phyloP scores from a whole-genome alignment of 2,888 invertebrate species.

The Diarsia rubi region DNA sequence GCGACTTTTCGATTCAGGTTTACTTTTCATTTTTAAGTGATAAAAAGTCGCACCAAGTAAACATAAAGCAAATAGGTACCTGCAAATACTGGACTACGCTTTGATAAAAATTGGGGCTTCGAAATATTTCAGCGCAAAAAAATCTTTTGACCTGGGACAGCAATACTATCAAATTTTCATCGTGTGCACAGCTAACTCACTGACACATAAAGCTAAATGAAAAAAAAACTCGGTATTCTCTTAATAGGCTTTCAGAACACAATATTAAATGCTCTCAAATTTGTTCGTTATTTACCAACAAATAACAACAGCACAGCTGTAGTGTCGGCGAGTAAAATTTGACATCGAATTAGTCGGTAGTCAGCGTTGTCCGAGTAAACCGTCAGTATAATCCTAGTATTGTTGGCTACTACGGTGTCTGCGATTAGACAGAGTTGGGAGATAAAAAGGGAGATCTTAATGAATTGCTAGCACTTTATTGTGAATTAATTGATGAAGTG shows the following conservation, averaged over 20 bases:
- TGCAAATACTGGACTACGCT: not conserved
- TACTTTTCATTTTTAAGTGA: not conserved
- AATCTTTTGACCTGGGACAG: not conserved
- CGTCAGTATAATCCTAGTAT: constrained; percentile 66
- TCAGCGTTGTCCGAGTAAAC: constrained; percentile 67
- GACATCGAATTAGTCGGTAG: constrained; percentile 77
- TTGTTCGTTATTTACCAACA: not conserved
- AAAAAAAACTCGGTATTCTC: not conserved
- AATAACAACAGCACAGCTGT: constrained; percentile 49
- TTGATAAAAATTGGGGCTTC: not conserved
- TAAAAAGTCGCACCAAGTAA: not conserved
- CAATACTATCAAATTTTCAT: not conserved
- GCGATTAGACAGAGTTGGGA: not conserved
- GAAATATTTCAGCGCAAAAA: not conserved
- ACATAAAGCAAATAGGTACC: not conserved
- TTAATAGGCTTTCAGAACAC: not conserved
- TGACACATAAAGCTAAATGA: not conserved
- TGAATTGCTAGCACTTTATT: constrained; percentile 20
- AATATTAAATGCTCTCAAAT: not conserved
- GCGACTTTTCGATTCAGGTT: constrained; percentile 1
- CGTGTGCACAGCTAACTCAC: not conserved
- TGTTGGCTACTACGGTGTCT: constrained; percentile 18
- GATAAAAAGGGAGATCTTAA: constrained; percentile 38
- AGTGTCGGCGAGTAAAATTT: constrained; percentile 73
- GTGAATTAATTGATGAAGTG: too few species aligned